These are phyloP conservation scores for Melopsittacus undulatus DNA, from an alignment of 2,797 vertebrate genomes.

Conservation along the genomic window DNA sequence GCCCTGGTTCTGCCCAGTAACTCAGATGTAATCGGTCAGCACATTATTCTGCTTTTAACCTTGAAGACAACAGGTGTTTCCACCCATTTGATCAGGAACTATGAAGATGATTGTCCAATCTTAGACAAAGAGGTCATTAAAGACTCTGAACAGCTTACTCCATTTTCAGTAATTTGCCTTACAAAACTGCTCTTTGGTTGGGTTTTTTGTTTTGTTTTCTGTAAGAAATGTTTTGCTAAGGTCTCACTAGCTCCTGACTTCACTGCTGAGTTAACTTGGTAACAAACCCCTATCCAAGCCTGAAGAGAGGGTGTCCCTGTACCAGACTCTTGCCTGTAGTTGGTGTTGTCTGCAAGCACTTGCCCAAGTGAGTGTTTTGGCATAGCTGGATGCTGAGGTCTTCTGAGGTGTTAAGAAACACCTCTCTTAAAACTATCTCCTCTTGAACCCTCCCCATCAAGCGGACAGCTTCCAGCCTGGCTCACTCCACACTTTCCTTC, in stretches of 20 bases:
- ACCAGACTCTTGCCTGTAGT: not conserved
- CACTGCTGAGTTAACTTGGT: not conserved
- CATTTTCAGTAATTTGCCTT: not conserved
- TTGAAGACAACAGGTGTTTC: not conserved
- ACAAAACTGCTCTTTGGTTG: not conserved
- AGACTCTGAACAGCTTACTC: not conserved
- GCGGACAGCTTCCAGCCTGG: not conserved
- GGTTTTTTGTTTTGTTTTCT: not conserved
- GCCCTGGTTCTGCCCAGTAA: rapidly evolving
- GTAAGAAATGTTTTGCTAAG: not conserved
- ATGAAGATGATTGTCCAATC: not conserved
- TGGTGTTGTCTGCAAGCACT: rapidly evolving
- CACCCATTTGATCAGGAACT: not conserved
- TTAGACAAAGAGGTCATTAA: not conserved
- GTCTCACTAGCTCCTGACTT: not conserved
- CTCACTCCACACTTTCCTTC: rapidly evolving
- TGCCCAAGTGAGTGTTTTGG: not conserved
- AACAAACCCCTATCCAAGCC: not conserved
- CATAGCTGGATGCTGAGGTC: not conserved
- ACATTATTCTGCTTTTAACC: not conserved
- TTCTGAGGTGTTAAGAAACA: too few relatives aligned
- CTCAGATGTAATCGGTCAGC: not conserved
- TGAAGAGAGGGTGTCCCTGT: rapidly evolving
- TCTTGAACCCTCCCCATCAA: not conserved
- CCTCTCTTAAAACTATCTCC: not conserved